A percentile compares a stretch with the other conserved stretches of the same genome.
Evolutionary conservation across 1,140 invertebrate genomes (phyloP).

Genomic region (Dufourea novaeangliae): DNA sequence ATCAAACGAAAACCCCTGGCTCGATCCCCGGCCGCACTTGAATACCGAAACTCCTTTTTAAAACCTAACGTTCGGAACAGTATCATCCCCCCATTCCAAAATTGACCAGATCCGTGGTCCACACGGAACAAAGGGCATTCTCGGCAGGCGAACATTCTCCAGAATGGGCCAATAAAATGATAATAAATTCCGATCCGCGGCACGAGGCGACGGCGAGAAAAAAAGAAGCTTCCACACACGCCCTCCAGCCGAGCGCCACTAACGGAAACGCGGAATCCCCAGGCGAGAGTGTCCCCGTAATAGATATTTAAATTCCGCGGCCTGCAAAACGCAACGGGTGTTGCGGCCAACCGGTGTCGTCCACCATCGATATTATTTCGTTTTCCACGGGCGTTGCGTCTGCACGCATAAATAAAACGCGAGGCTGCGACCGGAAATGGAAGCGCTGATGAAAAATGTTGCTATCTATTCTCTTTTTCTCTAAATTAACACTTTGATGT

Average conservation of each 20-base stretch:
- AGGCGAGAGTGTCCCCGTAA: constrained; percentile 58
- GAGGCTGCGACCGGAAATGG: background rate
- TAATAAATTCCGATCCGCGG: constrained; percentile 51
- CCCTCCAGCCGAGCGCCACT: too few relatives aligned
- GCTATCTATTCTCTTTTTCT: too few relatives aligned
- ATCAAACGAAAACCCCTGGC: constrained; percentile 33
- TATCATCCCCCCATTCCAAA: too few relatives aligned
- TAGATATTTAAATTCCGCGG: constrained; percentile 79
- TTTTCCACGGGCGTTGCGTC: constrained; percentile 49
- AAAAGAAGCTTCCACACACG: constrained; percentile 43
- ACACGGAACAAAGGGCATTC: constrained; percentile 22
- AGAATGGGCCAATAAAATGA: constrained; percentile 33
- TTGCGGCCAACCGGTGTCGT: constrained; percentile 60
- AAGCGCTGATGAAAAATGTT: too few relatives aligned
- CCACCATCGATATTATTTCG: constrained; percentile 74
- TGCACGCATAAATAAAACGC: constrained; percentile 65
- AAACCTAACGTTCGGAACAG: constrained; percentile 4
- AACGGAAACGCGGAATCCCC: constrained; percentile 43
- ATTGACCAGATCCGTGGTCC: background rate
- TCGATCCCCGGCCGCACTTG: background rate
- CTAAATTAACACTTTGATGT: too few relatives aligned
- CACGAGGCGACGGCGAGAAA: background rate
- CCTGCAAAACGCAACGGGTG: constrained; percentile 65
- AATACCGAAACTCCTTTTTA: background rate
- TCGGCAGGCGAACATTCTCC: background rate